Conservation (phyloP, 2,888 invertebrate species). For the Clivina fossor region DNA sequence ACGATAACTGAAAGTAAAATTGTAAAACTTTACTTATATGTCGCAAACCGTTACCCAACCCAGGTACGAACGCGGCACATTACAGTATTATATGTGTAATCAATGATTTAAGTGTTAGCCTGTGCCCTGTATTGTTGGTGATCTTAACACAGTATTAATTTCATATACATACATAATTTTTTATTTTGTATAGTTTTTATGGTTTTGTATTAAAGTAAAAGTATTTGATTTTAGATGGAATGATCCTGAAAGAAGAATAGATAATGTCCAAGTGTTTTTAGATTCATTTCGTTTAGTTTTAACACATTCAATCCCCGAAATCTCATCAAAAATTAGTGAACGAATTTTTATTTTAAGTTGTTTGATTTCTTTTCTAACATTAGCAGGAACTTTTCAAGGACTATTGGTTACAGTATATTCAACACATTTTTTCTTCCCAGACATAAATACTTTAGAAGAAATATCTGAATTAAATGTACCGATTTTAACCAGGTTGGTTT, state of each 20-base stretch:
- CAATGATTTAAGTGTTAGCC: too few species aligned
- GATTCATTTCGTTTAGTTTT: conserved; percentile 22
- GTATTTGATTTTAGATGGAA: neutral
- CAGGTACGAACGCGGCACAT: too few species aligned
- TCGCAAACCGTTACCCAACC: too few species aligned
- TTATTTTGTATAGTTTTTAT: too few species aligned
- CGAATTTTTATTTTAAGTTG: conserved; percentile 46
- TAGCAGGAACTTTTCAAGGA: conserved; percentile 52
- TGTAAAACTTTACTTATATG: too few species aligned
- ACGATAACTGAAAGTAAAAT: too few species aligned
- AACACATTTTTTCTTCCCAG: conserved; percentile 51
- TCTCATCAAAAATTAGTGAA: conserved; percentile 28
- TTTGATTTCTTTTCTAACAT: conserved; percentile 51
- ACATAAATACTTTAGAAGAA: conserved; percentile 52
- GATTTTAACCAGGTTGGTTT: conserved; percentile 47
- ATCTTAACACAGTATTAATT: too few species aligned
- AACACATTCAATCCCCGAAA: neutral
- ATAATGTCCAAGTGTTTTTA: conserved; percentile 2
- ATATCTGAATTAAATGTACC: conserved; percentile 50
- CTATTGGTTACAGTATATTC: conserved; percentile 53
- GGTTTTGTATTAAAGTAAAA: neutral
- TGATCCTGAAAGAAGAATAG: neutral
- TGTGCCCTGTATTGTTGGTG: too few species aligned
- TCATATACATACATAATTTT: too few species aligned
- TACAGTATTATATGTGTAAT: too few species aligned